A percentile compares a stretch with the other conserved stretches of the same genome.
phyloP scores from a whole-genome alignment of 2,797 vertebrate species.

The Spinus olivaceus region DNA sequence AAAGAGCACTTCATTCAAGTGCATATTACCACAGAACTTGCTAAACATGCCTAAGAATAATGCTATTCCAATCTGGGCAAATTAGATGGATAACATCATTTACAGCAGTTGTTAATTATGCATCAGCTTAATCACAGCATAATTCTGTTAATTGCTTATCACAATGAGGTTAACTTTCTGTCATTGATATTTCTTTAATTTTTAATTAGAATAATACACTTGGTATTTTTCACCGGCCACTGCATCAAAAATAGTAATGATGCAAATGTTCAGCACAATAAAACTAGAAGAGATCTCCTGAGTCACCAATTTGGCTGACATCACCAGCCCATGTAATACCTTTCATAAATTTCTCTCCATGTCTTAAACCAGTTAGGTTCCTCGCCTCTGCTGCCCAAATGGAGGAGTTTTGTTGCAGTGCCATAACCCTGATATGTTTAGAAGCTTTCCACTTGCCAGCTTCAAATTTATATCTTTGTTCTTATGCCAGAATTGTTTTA shows the following conservation, averaged over 20 bases:
- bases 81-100: constrained; percentile 18
- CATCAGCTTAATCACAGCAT: constrained; percentile 2
- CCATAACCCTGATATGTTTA: background rate
- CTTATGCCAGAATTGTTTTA: background rate
- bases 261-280: background rate
- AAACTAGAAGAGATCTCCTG: background rate
- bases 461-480: background rate
- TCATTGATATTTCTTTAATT: constrained; percentile 7
- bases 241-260: background rate
- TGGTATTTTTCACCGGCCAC: background rate
- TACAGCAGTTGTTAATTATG: constrained; percentile 28
- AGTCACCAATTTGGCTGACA: background rate
- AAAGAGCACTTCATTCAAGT: constrained; percentile 56
- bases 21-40: constrained; percentile 15
- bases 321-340: background rate
- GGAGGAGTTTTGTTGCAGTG: background rate
- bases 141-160: constrained; percentile 34
- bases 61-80: background rate
- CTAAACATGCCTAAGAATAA: constrained; percentile 25
- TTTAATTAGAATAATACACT: background rate
- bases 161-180: constrained; percentile 1
- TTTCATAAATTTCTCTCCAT: background rate
- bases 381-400: background rate
- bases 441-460: background rate
- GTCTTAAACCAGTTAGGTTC: background rate